Conservation (phyloP, 2,113 vertebrate species). For the Ctenomys sociabilis region DNA sequence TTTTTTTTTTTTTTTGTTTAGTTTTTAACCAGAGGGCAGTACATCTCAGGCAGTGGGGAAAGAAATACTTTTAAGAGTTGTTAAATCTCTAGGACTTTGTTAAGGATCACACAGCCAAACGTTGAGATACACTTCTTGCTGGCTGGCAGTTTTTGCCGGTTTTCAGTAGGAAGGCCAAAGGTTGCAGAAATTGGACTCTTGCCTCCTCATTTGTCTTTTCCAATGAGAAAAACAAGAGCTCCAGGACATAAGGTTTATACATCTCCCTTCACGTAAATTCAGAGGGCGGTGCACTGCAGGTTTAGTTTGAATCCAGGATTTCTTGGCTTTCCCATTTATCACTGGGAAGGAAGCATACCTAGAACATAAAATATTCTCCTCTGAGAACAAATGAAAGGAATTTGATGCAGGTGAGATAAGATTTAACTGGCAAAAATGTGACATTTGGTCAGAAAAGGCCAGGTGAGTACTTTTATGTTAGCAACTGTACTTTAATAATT, state of each 20-base stretch:
- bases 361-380: background rate
- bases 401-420: background rate
- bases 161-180: constrained; percentile 41
- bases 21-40: background rate
- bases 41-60: background rate
- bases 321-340: constrained; percentile 27
- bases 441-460: background rate
- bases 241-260: background rate
- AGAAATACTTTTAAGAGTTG: constrained; percentile 15
- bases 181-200: background rate
- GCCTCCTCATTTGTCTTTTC: constrained; percentile 13
- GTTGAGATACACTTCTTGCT: background rate
- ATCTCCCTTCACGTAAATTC: constrained; percentile 23
- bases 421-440: background rate
- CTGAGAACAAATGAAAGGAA: background rate
- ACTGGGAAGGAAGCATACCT: background rate
- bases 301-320: background rate
- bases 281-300: background rate
- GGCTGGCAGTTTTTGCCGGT: background rate
- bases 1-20: background rate
- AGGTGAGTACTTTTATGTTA: background rate
- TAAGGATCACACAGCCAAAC: background rate
- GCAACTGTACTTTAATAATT: background rate
- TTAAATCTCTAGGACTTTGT: background rate
- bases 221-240: background rate